These are phyloP conservation scores for Ornithoptera alexandrae DNA, from an alignment of 2,888 invertebrate species.

Conservation along the genomic window DNA sequence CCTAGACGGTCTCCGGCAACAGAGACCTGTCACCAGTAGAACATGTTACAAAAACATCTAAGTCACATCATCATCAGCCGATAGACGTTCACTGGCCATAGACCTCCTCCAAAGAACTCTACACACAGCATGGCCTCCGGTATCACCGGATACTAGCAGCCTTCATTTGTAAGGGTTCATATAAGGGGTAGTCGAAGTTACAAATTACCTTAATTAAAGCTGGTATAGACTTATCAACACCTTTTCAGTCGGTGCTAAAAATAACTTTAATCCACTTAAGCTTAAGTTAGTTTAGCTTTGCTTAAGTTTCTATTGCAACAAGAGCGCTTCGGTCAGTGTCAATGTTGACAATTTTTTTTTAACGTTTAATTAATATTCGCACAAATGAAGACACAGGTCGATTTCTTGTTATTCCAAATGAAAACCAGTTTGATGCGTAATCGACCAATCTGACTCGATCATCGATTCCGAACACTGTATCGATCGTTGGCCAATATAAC, in stretches of 20 bases:
- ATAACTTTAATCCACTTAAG: background rate
- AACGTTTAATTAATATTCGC: constrained; percentile 9
- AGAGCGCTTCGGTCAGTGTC: background rate
- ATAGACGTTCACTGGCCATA: too few species aligned
- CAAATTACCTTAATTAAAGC: too few species aligned
- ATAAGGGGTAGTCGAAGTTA: too few species aligned
- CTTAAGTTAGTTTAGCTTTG: background rate
- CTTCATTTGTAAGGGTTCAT: too few species aligned
- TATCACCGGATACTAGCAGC: too few species aligned
- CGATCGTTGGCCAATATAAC: background rate
- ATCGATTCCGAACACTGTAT: background rate
- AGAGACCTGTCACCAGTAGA: too few species aligned
- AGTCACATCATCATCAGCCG: too few species aligned
- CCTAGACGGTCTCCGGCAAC: too few species aligned
- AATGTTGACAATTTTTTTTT: constrained; percentile 2
- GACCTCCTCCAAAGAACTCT: too few species aligned
- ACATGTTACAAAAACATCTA: too few species aligned
- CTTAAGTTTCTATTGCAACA: constrained; percentile 10
- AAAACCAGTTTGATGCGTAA: constrained; percentile 14
- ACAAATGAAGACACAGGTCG: constrained; percentile 2
- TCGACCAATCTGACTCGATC: constrained; percentile 3
- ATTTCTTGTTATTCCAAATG: background rate
- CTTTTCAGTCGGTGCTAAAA: background rate
- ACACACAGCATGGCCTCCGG: too few species aligned
- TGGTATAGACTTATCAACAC: too few species aligned